A percentile compares a stretch with the other conserved stretches of the same genome.
Evolutionary conservation across 2,797 vertebrate species (phyloP).

Genomic region (Cuniculus paca): DNA sequence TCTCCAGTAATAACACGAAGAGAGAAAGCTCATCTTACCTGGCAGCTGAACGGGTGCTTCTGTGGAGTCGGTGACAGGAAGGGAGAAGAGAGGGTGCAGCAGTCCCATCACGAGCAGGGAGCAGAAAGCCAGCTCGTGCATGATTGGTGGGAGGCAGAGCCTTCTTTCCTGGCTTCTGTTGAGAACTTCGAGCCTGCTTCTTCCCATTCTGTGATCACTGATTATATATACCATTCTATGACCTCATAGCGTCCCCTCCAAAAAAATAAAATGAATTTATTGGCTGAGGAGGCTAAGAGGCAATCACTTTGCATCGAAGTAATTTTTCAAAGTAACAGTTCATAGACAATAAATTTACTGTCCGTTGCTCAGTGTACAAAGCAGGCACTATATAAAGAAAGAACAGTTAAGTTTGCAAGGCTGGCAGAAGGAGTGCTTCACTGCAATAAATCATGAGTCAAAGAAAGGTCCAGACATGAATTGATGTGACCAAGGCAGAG

Average conservation of each 20-base stretch:
- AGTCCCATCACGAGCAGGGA: slow-evolving; percentile 84
- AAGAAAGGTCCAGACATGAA: slow-evolving; percentile 83
- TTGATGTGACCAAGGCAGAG: slow-evolving; percentile 83
- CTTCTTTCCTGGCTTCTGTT: slow-evolving; percentile 27
- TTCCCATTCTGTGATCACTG: slow-evolving; percentile 72
- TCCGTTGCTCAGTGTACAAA: slow-evolving; percentile 84
- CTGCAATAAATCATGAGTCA: slow-evolving; percentile 86
- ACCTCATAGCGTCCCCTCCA: slow-evolving; percentile 83
- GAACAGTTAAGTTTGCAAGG: slow-evolving; percentile 86
- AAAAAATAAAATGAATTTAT: slow-evolving; percentile 80
- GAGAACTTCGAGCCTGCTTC: slow-evolving; percentile 46
- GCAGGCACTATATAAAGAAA: slow-evolving; percentile 86
- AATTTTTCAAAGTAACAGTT: slow-evolving; percentile 89
- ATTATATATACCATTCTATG: slow-evolving; percentile 87
- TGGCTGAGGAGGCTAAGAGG: slow-evolving; percentile 85
- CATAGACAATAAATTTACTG: slow-evolving; percentile 89
- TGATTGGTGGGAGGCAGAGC: slow-evolving; percentile 15
- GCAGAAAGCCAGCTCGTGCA: slow-evolving; percentile 85
- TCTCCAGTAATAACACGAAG: neutral
- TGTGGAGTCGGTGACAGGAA: slow-evolving; percentile 76
- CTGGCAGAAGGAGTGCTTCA: slow-evolving; percentile 83
- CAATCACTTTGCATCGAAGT: slow-evolving; percentile 90
- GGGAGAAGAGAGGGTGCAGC: slow-evolving; percentile 77
- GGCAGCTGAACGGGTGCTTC: slow-evolving; percentile 78
- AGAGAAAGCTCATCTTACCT: slow-evolving; percentile 85